Conservation (phyloP, 2,888 invertebrate genomes). For the Lacanobia wlatinum region DNA sequence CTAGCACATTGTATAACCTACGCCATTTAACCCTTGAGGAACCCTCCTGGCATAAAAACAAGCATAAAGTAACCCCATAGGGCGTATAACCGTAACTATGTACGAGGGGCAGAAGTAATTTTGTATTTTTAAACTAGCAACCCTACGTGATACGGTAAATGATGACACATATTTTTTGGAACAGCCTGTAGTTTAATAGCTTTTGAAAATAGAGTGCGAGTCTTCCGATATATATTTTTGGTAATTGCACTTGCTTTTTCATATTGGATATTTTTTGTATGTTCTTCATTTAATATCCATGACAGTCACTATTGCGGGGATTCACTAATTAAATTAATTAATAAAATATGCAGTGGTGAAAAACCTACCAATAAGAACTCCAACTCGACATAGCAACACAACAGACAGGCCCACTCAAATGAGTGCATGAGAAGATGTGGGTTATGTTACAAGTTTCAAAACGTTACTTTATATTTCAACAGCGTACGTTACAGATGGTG, state of each 20-base stretch:
- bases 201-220: constrained; percentile 18
- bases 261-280: neutral
- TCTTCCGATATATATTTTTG: neutral
- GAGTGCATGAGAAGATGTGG: too few relatives aligned
- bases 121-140: constrained; percentile 50
- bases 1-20: constrained; percentile 54
- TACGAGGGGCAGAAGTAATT: constrained; percentile 40
- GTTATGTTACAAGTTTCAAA: constrained; percentile 11
- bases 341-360: too few relatives aligned
- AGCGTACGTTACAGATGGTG: constrained; percentile 22
- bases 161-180: constrained; percentile 5
- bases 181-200: constrained; percentile 25
- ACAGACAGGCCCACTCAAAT: neutral
- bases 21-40: constrained; percentile 59
- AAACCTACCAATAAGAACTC: too few relatives aligned
- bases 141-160: constrained; percentile 11
- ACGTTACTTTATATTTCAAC: constrained; percentile 27
- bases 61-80: constrained; percentile 46
- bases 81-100: constrained; percentile 50
- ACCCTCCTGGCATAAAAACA: constrained; percentile 60
- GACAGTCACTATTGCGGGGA: too few relatives aligned
- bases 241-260: neutral
- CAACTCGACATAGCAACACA: too few relatives aligned
- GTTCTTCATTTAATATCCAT: too few relatives aligned
- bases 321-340: too few relatives aligned